Percentiles rank a stretch among this genome's conserved stretches.
These are phyloP conservation scores for Arion vulgaris DNA, from an alignment of 1,140 invertebrate genomes.

Conservation along the genomic window DNA sequence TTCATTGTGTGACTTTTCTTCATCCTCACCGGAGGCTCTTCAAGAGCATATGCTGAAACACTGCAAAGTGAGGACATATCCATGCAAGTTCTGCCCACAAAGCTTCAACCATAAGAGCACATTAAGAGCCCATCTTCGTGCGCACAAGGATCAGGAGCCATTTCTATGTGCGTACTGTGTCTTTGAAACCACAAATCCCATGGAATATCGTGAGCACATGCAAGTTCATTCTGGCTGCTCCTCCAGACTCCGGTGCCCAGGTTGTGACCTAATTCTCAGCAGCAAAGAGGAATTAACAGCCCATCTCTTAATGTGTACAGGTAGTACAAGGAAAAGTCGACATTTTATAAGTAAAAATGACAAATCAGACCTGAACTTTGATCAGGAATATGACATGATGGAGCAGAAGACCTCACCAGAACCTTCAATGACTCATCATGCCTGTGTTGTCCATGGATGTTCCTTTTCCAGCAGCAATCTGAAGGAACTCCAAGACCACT, in stretches of 20 bases:
- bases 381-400: neutral
- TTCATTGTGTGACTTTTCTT: conserved; percentile 67
- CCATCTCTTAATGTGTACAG: conserved; percentile 44
- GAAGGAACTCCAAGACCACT: conserved; percentile 31
- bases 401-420: neutral
- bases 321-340: conserved; percentile 34
- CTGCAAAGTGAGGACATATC: conserved; percentile 69
- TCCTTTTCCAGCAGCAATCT: conserved; percentile 25
- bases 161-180: conserved; percentile 66
- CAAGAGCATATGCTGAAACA: conserved; percentile 71
- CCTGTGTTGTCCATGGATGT: conserved; percentile 29
- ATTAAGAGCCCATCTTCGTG: conserved; percentile 69
- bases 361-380: conserved; percentile 2
- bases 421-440: neutral
- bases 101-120: conserved; percentile 71
- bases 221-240: conserved; percentile 42
- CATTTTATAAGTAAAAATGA: conserved; percentile 27
- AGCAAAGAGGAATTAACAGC: conserved; percentile 51
- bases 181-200: conserved; percentile 61
- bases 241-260: conserved; percentile 37
- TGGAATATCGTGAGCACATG: conserved; percentile 61
- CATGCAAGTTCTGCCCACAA: conserved; percentile 68
- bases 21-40: conserved; percentile 63
- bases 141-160: conserved; percentile 67
- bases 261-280: conserved; percentile 55